These are phyloP conservation scores for Phalacrocorax brasilianus DNA, from an alignment of 2,113 vertebrate species.

Conservation along the genomic window DNA sequence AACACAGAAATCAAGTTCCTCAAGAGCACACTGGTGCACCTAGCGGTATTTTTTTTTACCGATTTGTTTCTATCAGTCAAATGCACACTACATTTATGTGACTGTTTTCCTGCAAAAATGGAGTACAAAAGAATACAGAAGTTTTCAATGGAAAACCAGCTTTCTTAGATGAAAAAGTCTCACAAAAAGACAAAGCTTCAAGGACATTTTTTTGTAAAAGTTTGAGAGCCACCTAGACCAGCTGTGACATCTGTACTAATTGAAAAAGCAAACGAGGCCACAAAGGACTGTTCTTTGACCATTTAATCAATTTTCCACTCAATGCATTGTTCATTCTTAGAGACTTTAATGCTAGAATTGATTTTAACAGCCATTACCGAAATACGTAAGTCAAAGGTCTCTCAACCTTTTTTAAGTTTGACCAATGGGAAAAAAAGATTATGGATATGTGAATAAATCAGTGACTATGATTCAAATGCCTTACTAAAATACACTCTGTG, in stretches of 20 bases:
- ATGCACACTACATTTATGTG: not conserved
- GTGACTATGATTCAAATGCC: conserved; percentile 70
- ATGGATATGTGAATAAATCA: conserved; percentile 76
- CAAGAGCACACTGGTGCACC: not conserved
- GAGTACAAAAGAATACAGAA: not conserved
- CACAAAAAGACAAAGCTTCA: conserved; percentile 72
- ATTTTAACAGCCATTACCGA: conserved; percentile 83
- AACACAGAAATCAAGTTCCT: not conserved
- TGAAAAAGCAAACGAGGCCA: conserved; percentile 82
- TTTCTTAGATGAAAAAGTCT: conserved; percentile 43
- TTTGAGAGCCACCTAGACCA: conserved; percentile 77
- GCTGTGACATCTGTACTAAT: conserved; percentile 81
- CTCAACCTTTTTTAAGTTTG: conserved; percentile 76
- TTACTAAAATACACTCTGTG: conserved; percentile 60
- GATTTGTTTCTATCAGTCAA: not conserved
- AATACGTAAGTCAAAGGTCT: conserved; percentile 80
- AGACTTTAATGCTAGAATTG: conserved; percentile 83
- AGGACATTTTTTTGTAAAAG: conserved; percentile 70
- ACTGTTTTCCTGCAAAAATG: not conserved
- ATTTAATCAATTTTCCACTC: conserved; percentile 85
- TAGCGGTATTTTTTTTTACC: not conserved
- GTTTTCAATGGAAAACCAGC: conserved; percentile 50
- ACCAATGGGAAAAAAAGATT: conserved; percentile 71
- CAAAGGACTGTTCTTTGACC: conserved; percentile 81
- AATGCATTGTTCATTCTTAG: conserved; percentile 83